Conservation (phyloP, 2,888 invertebrate species). For the Tortricodes alternella region DNA sequence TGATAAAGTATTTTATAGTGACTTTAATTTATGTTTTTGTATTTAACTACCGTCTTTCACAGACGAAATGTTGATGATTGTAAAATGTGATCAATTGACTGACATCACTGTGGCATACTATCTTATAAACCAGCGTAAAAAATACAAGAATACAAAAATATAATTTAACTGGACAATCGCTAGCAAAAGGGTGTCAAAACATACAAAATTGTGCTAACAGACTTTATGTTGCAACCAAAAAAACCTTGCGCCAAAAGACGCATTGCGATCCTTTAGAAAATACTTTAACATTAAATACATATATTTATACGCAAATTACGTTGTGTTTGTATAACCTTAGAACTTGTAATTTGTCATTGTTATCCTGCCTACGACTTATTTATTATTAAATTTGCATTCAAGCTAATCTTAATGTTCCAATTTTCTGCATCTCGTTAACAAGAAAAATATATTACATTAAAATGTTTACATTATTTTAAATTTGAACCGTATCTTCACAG, state of each 20-base stretch:
- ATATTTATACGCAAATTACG: slow-evolving; percentile 1
- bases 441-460: too few species aligned
- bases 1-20: too few species aligned
- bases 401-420: background rate
- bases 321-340: slow-evolving; percentile 9
- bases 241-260: slow-evolving; percentile 23
- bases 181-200: background rate
- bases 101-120: too few species aligned
- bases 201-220: slow-evolving; percentile 10
- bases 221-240: slow-evolving; percentile 15
- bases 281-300: slow-evolving; percentile 2
- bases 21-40: too few species aligned
- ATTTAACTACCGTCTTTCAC: too few species aligned
- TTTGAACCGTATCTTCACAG: too few species aligned
- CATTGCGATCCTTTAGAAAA: slow-evolving; percentile 19
- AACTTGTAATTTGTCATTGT: background rate
- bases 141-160: too few species aligned
- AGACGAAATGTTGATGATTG: too few species aligned
- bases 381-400: background rate
- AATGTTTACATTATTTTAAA: too few species aligned
- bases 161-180: background rate
- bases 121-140: too few species aligned
- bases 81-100: too few species aligned
- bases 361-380: background rate
- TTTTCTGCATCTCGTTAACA: too few species aligned